Percentiles rank a stretch among this genome's conserved stretches.
Conservation (phyloP, 2,888 invertebrate species). For the Epicampocera succincta region DNA sequence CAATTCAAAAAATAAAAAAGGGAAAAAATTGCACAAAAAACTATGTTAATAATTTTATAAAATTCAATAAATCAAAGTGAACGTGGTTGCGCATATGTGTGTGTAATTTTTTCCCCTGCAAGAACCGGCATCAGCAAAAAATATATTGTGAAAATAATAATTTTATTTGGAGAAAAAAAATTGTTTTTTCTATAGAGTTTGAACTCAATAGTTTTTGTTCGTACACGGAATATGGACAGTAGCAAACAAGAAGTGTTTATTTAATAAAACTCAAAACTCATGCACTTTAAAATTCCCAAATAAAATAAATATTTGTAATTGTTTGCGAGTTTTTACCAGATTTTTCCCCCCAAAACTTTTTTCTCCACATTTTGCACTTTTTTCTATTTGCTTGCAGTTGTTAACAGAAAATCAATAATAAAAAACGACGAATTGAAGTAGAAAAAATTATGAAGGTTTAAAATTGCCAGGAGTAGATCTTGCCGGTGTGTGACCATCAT, state of each 20-base stretch:
- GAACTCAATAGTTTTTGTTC: neutral
- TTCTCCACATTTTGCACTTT: neutral
- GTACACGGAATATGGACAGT: conserved; percentile 1
- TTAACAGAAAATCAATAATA: too few relatives aligned
- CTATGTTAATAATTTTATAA: conserved; percentile 26
- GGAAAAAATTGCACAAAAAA: neutral
- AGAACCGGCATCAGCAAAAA: conserved; percentile 1
- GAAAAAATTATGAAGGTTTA: too few relatives aligned
- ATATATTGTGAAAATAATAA: neutral
- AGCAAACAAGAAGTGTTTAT: conserved; percentile 24
- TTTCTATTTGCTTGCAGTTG: neutral
- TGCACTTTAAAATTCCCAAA: conserved; percentile 58
- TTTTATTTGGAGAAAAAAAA: neutral
- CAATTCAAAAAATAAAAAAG: too few relatives aligned
- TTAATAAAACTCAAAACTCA: conserved; percentile 50
- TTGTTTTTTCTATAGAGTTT: neutral
- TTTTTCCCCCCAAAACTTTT: neutral
- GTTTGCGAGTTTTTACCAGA: conserved; percentile 26
- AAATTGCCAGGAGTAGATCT: too few relatives aligned
- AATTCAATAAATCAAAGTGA: conserved; percentile 37
- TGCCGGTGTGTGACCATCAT: too few relatives aligned
- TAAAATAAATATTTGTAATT: conserved; percentile 32
- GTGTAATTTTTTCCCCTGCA: too few relatives aligned
- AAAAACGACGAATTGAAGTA: too few relatives aligned
- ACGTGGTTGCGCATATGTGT: neutral